Percentiles rank a stretch among this genome's conserved stretches.
Evolutionary conservation across 1,140 invertebrate genomes (phyloP).

Genomic region (Philaenus spumarius): DNA sequence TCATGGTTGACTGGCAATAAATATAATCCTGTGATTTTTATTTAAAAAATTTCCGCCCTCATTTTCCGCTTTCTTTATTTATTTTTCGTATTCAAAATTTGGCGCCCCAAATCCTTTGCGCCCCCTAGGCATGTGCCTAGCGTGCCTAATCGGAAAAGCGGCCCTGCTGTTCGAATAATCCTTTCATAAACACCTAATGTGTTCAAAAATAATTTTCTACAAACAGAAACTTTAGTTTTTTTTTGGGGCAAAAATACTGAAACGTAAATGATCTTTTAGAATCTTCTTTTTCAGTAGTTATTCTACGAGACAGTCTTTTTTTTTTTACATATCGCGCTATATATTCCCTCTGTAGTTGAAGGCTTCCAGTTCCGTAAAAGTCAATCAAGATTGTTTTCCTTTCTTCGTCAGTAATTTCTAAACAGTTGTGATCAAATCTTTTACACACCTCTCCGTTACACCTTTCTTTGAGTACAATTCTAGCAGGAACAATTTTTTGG

Average conservation of each 20-base stretch:
- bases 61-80: too few species aligned
- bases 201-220: slow-evolving; percentile 17
- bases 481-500: slow-evolving; percentile 13
- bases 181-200: slow-evolving; percentile 11
- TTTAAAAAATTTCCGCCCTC: too few species aligned
- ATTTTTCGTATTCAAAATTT: too few species aligned
- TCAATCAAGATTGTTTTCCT: slow-evolving; percentile 10
- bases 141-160: too few species aligned
- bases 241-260: not conserved
- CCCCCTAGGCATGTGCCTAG: too few species aligned
- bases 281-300: slow-evolving; percentile 1
- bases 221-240: slow-evolving; percentile 1
- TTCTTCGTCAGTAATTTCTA: slow-evolving; percentile 6
- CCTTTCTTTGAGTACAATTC: slow-evolving; percentile 1
- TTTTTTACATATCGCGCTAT: not conserved
- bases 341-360: slow-evolving; percentile 12
- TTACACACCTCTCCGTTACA: slow-evolving; percentile 5
- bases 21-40: too few species aligned
- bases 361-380: slow-evolving; percentile 4
- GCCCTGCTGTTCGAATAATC: not conserved
- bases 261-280: not conserved
- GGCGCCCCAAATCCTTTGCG: too few species aligned
- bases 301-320: slow-evolving; percentile 3
- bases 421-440: slow-evolving; percentile 5
- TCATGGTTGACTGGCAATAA: too few species aligned